Evolutionary conservation across 2,113 vertebrate genomes (phyloP).

Genomic region (Mus musculus): GRCm39 chr10:85863001-85863500

Average conservation of each 20-base stretch:
- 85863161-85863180: neutral
- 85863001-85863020: no score
- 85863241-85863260: neutral
- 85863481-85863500: constrained; percentile 30
- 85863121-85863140: no score
- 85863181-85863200: neutral
- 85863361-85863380: neutral
- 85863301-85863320: neutral
- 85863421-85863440: neutral
- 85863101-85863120: no score
- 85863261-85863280: neutral
- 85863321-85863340: neutral
- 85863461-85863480: constrained; percentile 42
- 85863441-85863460: constrained; percentile 41
- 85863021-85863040: no score
- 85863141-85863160: no score
- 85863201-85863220: neutral
- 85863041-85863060: no score
- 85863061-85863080: no score
- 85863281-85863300: neutral
- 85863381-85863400: neutral
- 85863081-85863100: no score
- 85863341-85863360: neutral
- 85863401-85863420: neutral
- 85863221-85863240: neutral